Evolutionary conservation across 2,113 vertebrate genomes (phyloP), one percentile per base, ranked within the genome.

Genomic region (Oplegnathus fasciatus): DNA sequence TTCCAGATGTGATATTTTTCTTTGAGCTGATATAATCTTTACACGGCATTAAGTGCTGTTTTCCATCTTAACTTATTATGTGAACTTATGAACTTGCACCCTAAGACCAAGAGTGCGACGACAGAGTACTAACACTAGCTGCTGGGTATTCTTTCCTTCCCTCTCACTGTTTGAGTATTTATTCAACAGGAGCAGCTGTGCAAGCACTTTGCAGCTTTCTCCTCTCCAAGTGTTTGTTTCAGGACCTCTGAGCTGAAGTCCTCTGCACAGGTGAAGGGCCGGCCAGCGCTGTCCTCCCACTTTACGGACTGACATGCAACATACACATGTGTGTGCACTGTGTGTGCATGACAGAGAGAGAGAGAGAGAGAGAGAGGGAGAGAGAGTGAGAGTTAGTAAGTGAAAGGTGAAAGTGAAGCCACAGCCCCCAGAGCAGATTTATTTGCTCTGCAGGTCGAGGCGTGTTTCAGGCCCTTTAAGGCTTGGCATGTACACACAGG

Each of bases 371-470:
- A 50, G n/a, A n/a, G 62, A 54, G 30, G 34, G 54, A 44, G 78
- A 0, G 26, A 15, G 26, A 13, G 32, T 2, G 78, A 18, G 40
- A 76, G 68, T 61, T 30, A 68, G n/a, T 65, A 22, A 69, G 72
- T 75, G 66, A 87, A 70, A 62, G 87, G 86, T 85, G 87, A 91
- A 86, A 83, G 78, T 89, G 61, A 88, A 88, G 78, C 78, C 75
- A 48, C 10, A 67, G 58, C 48, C 65, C 69, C 64, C 42, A 2
- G 40, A 85, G 75, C 66, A 71, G 80, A 54, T 90, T 72, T 86
- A 69, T 91, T 90, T 92, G 77, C 72, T 77, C 58, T 88, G 74
- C 93, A 91, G 88, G 92, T 62, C 20, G 11, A 64, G 78, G 76
- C 92, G n/a, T 81, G 92, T 80, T 78, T 79, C 67, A 46, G 65